Conservation (phyloP, 2,113 vertebrate species). For the Gnathonemus echidnorhynchus region DNA sequence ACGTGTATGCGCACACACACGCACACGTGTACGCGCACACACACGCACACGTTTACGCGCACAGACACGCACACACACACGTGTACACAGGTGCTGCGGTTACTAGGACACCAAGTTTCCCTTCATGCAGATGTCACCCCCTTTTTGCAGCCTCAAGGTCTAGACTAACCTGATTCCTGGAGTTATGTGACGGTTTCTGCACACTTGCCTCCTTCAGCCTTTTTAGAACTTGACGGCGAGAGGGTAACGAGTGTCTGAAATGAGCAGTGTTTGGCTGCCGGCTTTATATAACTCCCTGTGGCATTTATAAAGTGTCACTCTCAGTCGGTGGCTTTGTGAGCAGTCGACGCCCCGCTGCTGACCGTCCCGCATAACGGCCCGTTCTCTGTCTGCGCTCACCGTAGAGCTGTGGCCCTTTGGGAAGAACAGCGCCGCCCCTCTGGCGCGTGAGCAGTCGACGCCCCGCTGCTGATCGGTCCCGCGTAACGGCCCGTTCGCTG, state of each 20-base stretch:
- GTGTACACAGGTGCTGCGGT: conserved; percentile 24
- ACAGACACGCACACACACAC: not conserved
- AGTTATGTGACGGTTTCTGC: not conserved
- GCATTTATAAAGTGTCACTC: not conserved
- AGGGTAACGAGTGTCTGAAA: conserved; percentile 26
- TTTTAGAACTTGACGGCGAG: not conserved
- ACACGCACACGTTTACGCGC: not conserved
- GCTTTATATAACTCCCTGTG: not conserved
- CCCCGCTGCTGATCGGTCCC: conserved; percentile 41
- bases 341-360: conserved; percentile 49
- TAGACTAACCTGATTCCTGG: not conserved
- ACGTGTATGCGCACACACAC: no score
- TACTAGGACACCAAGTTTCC: not conserved
- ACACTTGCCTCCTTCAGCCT: not conserved
- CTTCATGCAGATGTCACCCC: not conserved
- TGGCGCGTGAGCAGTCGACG: conserved; percentile 31
- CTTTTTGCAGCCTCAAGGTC: not conserved
- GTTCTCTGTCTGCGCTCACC: conserved; percentile 25
- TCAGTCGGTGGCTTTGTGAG: conserved; percentile 26
- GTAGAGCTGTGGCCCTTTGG: conserved; percentile 36
- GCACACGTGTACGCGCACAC: not conserved
- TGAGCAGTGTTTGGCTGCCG: not conserved
- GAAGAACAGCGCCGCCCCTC: not conserved
- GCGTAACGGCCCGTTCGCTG: conserved; percentile 14
- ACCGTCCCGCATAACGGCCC: conserved; percentile 20